A percentile compares a stretch with the other conserved stretches of the same genome.
Evolutionary conservation across 2,888 invertebrate genomes (phyloP).

Genomic region (Nebria brevicollis): DNA sequence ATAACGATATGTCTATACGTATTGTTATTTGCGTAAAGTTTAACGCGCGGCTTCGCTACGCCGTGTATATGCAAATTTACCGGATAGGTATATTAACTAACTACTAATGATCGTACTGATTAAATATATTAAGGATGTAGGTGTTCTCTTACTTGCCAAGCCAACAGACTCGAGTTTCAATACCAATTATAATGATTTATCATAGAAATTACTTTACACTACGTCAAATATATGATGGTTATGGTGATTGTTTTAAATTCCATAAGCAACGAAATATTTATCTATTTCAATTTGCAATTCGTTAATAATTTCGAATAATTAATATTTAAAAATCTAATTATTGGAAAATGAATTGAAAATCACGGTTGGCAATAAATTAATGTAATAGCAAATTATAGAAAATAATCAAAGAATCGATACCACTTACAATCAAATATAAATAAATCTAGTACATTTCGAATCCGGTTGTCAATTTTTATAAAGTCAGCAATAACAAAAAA

Average conservation of each 20-base stretch:
- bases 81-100: slow-evolving; percentile 7
- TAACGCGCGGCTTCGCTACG: not conserved
- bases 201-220: slow-evolving; percentile 30
- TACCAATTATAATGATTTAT: slow-evolving; percentile 47
- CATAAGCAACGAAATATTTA: not conserved
- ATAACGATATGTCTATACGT: slow-evolving; percentile 29
- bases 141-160: slow-evolving; percentile 41
- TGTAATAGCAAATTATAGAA: too few species aligned
- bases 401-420: too few species aligned
- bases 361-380: too few species aligned
- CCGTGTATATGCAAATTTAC: not conserved
- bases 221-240: slow-evolving; percentile 31
- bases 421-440: too few species aligned
- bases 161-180: slow-evolving; percentile 30
- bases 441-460: too few species aligned
- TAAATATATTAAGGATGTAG: slow-evolving; percentile 47
- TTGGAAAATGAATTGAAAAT: too few species aligned
- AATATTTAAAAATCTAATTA: too few species aligned
- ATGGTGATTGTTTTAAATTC: not conserved
- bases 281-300: not conserved
- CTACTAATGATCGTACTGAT: slow-evolving; percentile 40
- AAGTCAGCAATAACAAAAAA: too few species aligned
- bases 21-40: not conserved
- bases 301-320: too few species aligned
- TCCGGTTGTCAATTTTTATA: too few species aligned